Evolutionary conservation across 2,888 invertebrate species (phyloP), one percentile per base, ranked within the genome.

Genomic region (Lepeophtheirus nordmannii): DNA sequence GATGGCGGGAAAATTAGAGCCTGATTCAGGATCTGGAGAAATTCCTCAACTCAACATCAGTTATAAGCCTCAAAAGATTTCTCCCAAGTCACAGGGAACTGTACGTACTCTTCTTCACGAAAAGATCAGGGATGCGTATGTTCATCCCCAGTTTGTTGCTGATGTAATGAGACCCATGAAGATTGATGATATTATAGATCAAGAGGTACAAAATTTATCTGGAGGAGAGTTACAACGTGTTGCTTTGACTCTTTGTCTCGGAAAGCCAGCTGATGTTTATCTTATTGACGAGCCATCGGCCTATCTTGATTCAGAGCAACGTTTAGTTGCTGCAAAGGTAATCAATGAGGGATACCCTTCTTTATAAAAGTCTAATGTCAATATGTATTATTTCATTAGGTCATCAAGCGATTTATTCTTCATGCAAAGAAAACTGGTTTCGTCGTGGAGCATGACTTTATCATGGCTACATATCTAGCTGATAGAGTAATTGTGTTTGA

Each of bases 371-470:
- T 9, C 39, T 56, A 46, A 46, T 30, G 12, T 20, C 56, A 39
- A 20, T 17, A 17, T 12, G 37, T 22, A 65, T 17, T 23, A 65
- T 8, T 23, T n/a, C 22, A 5, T 58, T 5, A 23, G 39, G 61
- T 62, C n/a, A 65, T 65, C 59, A 65, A 65, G 59, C 23, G 65
- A 23, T 98, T 96, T 76, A 96, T 98, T 75, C 81, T 99, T 58
- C 98, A 98, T 74, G 94, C 98, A 0, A 99, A 99, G 80, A 93
- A 97, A 76, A 98, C 98, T 10, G 98, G 97, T 12, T 99, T 98
- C 76, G 88, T 98, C 17, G 98, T 98, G 1, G 98, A 98, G 83
- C 98, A 98, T 85, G 97, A 98, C 80, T 98, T 99, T 77, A 99
- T 99, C 71, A 99, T 98, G 98, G 97, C 97, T 17, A 99, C 98